Percentiles rank a stretch among this genome's conserved stretches.
These are phyloP conservation scores for Sicus ferrugineus DNA, from an alignment of 2,888 invertebrate species.

Conservation along the genomic window DNA sequence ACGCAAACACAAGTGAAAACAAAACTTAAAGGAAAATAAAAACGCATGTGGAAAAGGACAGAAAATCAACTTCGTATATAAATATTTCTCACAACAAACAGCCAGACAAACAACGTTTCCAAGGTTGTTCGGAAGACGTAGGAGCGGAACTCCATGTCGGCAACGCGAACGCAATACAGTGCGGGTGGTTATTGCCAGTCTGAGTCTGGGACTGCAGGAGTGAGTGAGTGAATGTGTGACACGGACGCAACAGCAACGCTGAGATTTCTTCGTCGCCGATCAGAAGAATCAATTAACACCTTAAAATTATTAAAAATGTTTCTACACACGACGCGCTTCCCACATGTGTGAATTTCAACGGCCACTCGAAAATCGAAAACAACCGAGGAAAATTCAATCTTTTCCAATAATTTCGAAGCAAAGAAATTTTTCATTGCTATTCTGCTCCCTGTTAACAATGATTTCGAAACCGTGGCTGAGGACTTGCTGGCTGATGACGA, in stretches of 20 bases:
- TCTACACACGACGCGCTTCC: not conserved
- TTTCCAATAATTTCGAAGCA: not conserved
- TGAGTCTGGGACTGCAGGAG: not conserved
- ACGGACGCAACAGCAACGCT: not conserved
- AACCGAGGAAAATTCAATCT: slow-evolving; percentile 3
- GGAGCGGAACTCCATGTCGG: not conserved
- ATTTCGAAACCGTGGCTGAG: slow-evolving; percentile 5
- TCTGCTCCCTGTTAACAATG: slow-evolving; percentile 1
- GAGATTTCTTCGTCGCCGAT: slow-evolving; percentile 18
- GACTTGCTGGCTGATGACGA: slow-evolving; percentile 19
- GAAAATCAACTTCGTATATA: not conserved
- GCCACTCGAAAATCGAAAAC: not conserved
- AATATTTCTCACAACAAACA: not conserved
- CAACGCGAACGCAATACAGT: not conserved
- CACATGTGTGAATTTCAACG: not conserved
- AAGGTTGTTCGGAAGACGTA: not conserved
- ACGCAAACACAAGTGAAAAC: not conserved
- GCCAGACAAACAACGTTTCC: not conserved
- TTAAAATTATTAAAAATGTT: slow-evolving; percentile 50
- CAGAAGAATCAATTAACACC: slow-evolving; percentile 57
- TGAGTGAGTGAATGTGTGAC: slow-evolving; percentile 7
- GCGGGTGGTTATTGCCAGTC: not conserved
- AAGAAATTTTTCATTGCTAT: not conserved
- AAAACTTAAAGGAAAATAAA: not conserved
- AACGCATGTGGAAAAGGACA: not conserved